Base-by-base conservation (phyloP, 1,140 invertebrate species). In the Plodia interpunctella region DNA sequence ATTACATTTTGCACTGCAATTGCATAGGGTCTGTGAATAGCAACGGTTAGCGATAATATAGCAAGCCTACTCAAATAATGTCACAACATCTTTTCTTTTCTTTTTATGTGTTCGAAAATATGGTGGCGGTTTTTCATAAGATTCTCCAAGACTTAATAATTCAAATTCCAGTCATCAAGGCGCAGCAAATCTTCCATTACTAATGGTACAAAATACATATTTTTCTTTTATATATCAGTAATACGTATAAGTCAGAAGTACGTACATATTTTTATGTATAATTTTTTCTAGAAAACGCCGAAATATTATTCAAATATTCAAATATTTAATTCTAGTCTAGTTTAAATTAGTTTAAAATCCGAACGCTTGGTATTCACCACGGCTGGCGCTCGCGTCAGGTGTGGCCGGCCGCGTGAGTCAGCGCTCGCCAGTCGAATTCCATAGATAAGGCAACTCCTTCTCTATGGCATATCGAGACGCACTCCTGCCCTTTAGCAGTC, bases 381-480 rank as follows among this genome's bases (percentile, higher is more conserved):
- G 70, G 65, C 65, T 72, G 79, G 79, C 76, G 82, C 85, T 81
- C 75, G 74, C 78, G 73, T 85, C 84, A 85, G 84, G 84, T 84
- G 84, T 84, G 82, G 83, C 80, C 60, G 63, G 63, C 61, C 51
- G 66, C 66, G 72, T 86, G 82, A 86, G 60, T 87, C 82, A 87
- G 68, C 72, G 66, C n/a, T n/a, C n/a, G n/a, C 76, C 69, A 70
- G 59, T 72, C 79, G 75, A 87, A 87, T 87, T 84, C 84, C 84
- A 74, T 78, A 85, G 80, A 87, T 83, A 81, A 84, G 76, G 72
- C 79, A 85, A 84, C 78, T 83, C 81, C 83, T 87, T 84, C 63
- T 50, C 58, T 38, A 59, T 71, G 62, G 60, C 68, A 59, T 69
- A 66, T 64, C 62, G 55, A 62, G 58, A 59, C 57, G 50, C 52